Conservation (phyloP, 2,113 vertebrate species). For the Gallinago undulata region DNA sequence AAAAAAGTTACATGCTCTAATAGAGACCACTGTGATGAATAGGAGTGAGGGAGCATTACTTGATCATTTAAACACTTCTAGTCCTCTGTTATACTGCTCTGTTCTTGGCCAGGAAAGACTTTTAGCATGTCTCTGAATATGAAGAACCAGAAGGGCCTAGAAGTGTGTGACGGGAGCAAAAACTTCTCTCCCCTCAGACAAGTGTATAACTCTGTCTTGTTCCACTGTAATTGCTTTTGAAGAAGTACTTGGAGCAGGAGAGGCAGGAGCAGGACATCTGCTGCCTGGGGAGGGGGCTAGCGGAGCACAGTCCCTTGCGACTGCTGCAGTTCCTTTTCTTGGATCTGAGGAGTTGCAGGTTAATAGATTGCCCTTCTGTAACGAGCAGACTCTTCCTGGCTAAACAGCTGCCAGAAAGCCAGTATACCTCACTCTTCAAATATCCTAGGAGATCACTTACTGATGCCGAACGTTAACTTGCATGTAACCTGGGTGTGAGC, state of each 20-base stretch:
- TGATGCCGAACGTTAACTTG: neutral
- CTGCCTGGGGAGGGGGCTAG: neutral
- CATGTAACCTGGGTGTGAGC: neutral
- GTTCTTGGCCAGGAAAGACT: neutral
- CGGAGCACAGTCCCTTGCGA: accelerated
- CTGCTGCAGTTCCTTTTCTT: neutral
- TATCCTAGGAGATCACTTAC: neutral
- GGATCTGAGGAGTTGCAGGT: neutral
- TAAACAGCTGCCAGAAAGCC: neutral
- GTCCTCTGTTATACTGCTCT: neutral
- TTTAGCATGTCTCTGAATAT: neutral
- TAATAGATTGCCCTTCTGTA: neutral
- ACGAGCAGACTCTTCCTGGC: neutral
- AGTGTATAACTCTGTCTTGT: neutral
- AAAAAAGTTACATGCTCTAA: neutral
- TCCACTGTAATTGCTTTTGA: neutral
- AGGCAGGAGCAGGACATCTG: accelerated
- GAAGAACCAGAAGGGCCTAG: neutral
- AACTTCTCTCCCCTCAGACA: neutral
- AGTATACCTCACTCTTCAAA: neutral
- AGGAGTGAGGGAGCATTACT: neutral
- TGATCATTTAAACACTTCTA: neutral
- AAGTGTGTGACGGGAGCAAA: neutral
- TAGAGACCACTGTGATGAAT: neutral
- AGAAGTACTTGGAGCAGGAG: neutral